Evolutionary conservation across 2,113 vertebrate genomes (phyloP).

Genomic region (Actenoides hombroni): DNA sequence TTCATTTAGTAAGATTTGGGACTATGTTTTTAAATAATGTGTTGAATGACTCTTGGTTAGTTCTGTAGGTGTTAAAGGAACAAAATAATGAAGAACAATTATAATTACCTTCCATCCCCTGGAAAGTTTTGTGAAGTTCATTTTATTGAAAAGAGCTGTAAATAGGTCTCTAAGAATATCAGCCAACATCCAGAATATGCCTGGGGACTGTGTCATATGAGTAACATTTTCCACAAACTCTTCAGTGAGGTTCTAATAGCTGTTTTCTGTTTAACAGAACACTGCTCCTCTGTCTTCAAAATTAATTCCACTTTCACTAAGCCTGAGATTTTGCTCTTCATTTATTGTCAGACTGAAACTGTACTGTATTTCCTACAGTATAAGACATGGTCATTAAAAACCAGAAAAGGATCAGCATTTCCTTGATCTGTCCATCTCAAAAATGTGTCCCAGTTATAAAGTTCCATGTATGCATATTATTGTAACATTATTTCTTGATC

Average conservation of each 20-base stretch:
- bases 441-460: neutral
- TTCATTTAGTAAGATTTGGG: neutral
- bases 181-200: neutral
- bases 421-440: neutral
- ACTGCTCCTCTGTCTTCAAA: neutral
- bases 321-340: neutral
- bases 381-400: neutral
- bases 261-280: neutral
- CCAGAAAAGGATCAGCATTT: neutral
- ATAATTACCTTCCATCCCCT: neutral
- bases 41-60: neutral
- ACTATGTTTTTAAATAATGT: neutral
- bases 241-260: neutral
- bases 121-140: neutral
- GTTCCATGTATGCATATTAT: neutral
- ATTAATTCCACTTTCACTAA: neutral
- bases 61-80: neutral
- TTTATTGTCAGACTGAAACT: neutral
- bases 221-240: constrained; percentile 6
- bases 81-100: neutral
- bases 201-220: neutral
- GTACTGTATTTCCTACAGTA: neutral
- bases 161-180: neutral
- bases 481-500: neutral
- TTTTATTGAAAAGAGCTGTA: neutral